Conservation (phyloP, 1,140 invertebrate species). For the Anastrepha obliqua region DNA sequence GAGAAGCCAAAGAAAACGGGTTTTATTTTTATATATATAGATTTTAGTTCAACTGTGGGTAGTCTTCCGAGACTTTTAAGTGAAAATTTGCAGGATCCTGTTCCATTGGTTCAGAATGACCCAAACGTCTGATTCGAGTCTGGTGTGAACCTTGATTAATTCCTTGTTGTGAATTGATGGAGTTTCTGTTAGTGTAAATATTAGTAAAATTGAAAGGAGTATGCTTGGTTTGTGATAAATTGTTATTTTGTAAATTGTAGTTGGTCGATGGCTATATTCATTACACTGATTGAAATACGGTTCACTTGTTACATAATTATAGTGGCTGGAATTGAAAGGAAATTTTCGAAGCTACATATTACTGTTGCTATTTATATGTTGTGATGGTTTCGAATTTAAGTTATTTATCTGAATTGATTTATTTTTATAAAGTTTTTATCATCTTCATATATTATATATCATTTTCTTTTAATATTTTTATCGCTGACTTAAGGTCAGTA, state of each 20-base stretch:
- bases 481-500: constrained; percentile 42
- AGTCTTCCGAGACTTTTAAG: too few species aligned
- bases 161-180: neutral
- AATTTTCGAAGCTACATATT: neutral
- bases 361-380: neutral
- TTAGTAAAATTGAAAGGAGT: constrained; percentile 4
- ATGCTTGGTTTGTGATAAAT: constrained; percentile 8
- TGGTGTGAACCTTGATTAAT: neutral
- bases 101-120: too few species aligned
- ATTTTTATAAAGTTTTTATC: neutral
- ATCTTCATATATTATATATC: constrained; percentile 25
- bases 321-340: neutral
- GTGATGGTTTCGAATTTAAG: neutral
- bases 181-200: constrained; percentile 9
- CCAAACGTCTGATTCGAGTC: too few species aligned
- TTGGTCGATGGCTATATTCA: neutral
- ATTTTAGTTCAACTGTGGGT: too few species aligned
- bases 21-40: too few species aligned
- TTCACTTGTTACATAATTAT: neutral
- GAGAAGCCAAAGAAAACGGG: too few species aligned
- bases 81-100: too few species aligned
- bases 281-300: neutral
- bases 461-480: constrained; percentile 49
- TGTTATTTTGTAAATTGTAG: neutral
- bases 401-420: constrained; percentile 24